Base-by-base conservation (phyloP, 2,888 invertebrate genomes). In the Tetrapedia diversipes region DNA sequence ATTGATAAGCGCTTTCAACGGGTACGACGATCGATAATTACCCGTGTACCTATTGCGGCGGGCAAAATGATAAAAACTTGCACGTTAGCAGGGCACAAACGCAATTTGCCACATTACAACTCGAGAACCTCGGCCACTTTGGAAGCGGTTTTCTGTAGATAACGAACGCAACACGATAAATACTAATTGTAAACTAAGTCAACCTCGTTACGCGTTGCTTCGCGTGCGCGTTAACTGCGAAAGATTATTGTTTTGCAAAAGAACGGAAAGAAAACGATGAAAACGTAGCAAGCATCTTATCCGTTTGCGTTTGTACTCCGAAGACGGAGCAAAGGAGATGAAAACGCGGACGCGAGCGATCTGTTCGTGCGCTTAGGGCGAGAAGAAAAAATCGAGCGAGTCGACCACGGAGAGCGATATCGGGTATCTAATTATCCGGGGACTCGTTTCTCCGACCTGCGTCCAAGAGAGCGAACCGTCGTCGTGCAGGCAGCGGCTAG, bases 401-500 rank as follows among this genome's bases (percentile, higher is more conserved):
- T 39, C 61, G 54, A 81, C 80, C 82, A 43, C 76, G 51, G 53
- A 47, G 72, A 59, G 63, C 74, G 79, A 79, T 80, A 86, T 84
- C 81, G 71, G 79, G 81, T 86, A 79, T 80, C 83, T 82, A 80
- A 86, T 87, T 86, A 84, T 82, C 75, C 73, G 68, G 24, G 59
- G 76, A 81, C 77, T 75, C 68, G 82, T 83, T 84, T 76, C 79
- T 68, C 60, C 54, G 22, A 27, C 16, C 56, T 19, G 41, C 27
- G 45, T n/a, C 4, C 32, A 49, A 29, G 57, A 56, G 32, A 29
- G 45, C 37, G 7, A 10, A 8, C 4, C 7, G 54, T 39, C 11
- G 39, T 16, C 43, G 51, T 3, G 16, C 22, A 6, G 14, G 19
- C 19, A 53, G 19, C 27, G n/a, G 11, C n/a, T n/a, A n/a, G n/a